Base-by-base conservation (phyloP, 2,113 vertebrate genomes). In the Mastomys natalensis region DNA sequence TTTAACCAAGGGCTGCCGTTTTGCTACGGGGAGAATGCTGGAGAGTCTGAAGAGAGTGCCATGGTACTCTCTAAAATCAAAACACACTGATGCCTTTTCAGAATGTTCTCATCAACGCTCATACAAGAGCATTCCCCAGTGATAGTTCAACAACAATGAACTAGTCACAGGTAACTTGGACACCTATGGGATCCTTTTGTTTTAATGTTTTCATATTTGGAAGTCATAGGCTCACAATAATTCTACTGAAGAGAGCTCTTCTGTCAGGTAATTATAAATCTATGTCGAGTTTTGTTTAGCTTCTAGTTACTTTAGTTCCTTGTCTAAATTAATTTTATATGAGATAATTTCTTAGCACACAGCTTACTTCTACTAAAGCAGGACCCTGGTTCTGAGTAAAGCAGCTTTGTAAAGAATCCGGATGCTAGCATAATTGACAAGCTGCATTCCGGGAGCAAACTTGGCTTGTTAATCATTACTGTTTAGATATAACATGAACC, bases 311-410 rank as follows among this genome's bases (percentile, higher is more conserved):
- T 87, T 60, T 8, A 91, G 40, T 87, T 91, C 73, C 66, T 91
- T 40, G 22, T 76, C 34, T 16, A 77, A 55, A 53, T 89, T 62
- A n/a, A 72, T 85, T 76, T 72, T 55, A 53, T 22, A 92, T 76
- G 84, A 82, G 58, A 88, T 51, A 13, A 91, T 43, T 62, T 77
- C 43, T 86, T n/a, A 74, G 91, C 64, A 82, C 2, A 89, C 0
- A 82, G 40, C 60, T 95, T 89, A 72, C 43, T 91, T 81, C 43
- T 91, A 87, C 81, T 70, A n/a, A 93, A 12, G 29, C 40, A 29
- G 21, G 68, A 48, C 70, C 73, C 62, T 74, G 51, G 81, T 58
- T 4, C 37, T 87, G 45, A 96, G 91, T 90, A 95, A 96, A 95
- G 53, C 43, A 87, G 62, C 37, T 48, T 60, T 48, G 1, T 87